These are phyloP conservation scores for Hypotaenidia okinawae DNA, from an alignment of 2,797 vertebrate species.

Conservation along the genomic window DNA sequence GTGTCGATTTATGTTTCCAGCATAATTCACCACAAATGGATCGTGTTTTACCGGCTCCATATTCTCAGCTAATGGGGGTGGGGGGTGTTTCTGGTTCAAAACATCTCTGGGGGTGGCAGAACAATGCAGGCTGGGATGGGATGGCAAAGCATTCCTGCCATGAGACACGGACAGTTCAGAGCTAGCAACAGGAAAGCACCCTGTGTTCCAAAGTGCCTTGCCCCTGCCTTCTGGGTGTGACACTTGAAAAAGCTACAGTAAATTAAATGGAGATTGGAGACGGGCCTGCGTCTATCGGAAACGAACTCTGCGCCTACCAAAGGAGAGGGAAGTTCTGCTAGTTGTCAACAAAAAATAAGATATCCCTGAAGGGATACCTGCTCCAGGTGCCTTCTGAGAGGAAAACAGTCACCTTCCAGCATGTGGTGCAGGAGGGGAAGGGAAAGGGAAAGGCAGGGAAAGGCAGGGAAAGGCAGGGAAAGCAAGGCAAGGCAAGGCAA, in stretches of 20 bases:
- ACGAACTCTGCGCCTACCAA: not conserved
- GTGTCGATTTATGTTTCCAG: slow-evolving; percentile 63
- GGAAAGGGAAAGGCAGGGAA: not conserved
- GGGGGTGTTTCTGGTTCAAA: slow-evolving; percentile 55
- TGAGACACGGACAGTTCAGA: not conserved
- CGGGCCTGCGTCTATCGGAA: not conserved
- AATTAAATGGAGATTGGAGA: slow-evolving; percentile 2
- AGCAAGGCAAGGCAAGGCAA: not conserved
- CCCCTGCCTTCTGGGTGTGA: not conserved
- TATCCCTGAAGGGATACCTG: not conserved
- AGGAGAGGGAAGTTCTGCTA: slow-evolving; percentile 10
- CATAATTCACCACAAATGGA: slow-evolving; percentile 67
- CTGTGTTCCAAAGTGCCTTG: not conserved
- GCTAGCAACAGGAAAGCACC: not conserved
- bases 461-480: not conserved
- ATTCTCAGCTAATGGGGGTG: slow-evolving; percentile 57
- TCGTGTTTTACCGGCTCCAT: slow-evolving; percentile 59
- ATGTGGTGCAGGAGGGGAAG: not conserved
- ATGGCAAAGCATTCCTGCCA: slow-evolving; percentile 10
- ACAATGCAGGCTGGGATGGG: slow-evolving; percentile 3
- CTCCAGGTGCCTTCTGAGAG: not conserved
- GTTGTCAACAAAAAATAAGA: not conserved
- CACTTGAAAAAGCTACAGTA: not conserved
- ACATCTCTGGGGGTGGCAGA: slow-evolving; percentile 51
- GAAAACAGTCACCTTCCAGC: not conserved